These are phyloP conservation scores for Volucella inflata DNA, from an alignment of 2,888 invertebrate genomes.

Conservation along the genomic window DNA sequence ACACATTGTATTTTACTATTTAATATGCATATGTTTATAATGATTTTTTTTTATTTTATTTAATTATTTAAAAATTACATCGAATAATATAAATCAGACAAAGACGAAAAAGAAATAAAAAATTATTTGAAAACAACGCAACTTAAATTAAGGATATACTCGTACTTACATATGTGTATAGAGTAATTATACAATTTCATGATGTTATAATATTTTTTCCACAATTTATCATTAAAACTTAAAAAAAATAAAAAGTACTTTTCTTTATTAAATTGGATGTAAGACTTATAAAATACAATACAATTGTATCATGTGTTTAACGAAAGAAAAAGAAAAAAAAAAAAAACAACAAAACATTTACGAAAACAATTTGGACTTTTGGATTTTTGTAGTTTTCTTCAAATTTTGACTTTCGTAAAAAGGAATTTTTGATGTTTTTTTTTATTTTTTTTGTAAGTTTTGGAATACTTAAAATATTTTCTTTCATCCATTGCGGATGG, in stretches of 20 bases:
- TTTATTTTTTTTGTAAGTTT: slow-evolving; percentile 17
- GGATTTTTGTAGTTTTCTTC: too few relatives aligned
- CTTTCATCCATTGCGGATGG: slow-evolving; percentile 32
- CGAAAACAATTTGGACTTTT: too few relatives aligned
- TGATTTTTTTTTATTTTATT: slow-evolving; percentile 26
- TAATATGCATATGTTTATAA: slow-evolving; percentile 34
- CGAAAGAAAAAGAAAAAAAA: not conserved
- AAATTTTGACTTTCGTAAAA: not conserved
- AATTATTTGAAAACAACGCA: slow-evolving; percentile 35
- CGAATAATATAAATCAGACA: slow-evolving; percentile 54
- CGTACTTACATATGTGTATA: slow-evolving; percentile 33
- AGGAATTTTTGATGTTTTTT: not conserved
- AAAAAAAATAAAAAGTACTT: slow-evolving; percentile 55
- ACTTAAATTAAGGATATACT: slow-evolving; percentile 27
- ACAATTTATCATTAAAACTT: slow-evolving; percentile 47
- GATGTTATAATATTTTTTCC: slow-evolving; percentile 7
- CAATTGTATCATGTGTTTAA: slow-evolving; percentile 4
- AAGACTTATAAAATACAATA: slow-evolving; percentile 39
- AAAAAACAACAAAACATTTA: not conserved
- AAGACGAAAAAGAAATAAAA: slow-evolving; percentile 32
- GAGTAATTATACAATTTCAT: slow-evolving; percentile 20
- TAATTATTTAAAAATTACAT: slow-evolving; percentile 40
- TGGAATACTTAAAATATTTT: slow-evolving; percentile 59
- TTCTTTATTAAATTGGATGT: slow-evolving; percentile 15
- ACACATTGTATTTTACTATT: slow-evolving; percentile 28